A percentile compares a stretch with the other conserved stretches of the same genome.
Evolutionary conservation across 2,797 vertebrate genomes (phyloP).

Genomic region (Aulostomus chinensis): DNA sequence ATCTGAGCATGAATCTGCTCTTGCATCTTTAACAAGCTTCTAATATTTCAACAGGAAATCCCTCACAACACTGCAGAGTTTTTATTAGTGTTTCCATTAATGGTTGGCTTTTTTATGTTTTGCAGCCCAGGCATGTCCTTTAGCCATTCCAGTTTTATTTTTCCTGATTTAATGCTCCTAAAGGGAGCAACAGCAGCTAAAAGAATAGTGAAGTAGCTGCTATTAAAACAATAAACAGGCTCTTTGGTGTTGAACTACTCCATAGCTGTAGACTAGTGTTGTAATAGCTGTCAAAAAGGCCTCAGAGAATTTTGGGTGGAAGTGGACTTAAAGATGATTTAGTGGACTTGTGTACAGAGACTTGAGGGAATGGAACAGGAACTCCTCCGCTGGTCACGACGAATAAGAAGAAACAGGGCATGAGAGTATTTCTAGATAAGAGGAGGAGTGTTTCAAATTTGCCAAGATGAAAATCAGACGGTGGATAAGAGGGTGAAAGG

Average conservation of each 20-base stretch:
- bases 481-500: constrained; percentile 22
- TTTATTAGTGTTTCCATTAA: constrained; percentile 30
- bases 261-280: constrained; percentile 13
- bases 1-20: not conserved
- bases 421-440: too few relatives aligned
- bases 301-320: constrained; percentile 41
- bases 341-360: constrained; percentile 20
- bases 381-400: not conserved
- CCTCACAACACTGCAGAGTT: constrained; percentile 24
- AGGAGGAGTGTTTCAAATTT: too few relatives aligned
- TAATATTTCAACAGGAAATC: constrained; percentile 24
- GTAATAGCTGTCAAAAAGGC: constrained; percentile 53
- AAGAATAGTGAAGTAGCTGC: constrained; percentile 51
- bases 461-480: too few relatives aligned
- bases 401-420: too few relatives aligned
- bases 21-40: constrained; percentile 18
- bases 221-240: constrained; percentile 58
- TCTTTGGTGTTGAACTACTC: constrained; percentile 22
- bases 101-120: constrained; percentile 23
- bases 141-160: constrained; percentile 38
- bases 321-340: constrained; percentile 50
- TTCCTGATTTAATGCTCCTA: constrained; percentile 48
- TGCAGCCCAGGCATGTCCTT: constrained; percentile 28
- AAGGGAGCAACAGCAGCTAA: constrained; percentile 28
- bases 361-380: constrained; percentile 16